Percentiles rank a stretch among this genome's conserved stretches.
Evolutionary conservation across 2,888 invertebrate species (phyloP).

Genomic region (Drosophila mercatorum): DNA sequence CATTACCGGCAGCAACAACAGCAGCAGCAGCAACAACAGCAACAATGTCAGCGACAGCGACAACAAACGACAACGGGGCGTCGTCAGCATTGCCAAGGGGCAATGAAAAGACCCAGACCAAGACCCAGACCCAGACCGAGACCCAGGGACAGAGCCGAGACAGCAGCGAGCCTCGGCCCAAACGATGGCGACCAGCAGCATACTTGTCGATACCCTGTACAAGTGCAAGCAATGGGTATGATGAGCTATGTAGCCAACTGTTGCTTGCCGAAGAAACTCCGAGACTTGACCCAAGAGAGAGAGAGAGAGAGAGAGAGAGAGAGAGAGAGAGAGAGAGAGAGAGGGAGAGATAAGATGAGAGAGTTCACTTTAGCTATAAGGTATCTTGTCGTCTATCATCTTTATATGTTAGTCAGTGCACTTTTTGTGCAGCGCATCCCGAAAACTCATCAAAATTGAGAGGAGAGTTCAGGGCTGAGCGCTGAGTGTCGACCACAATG

Average conservation of each 20-base stretch:
- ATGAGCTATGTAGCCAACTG: no score
- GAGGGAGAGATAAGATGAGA: no score
- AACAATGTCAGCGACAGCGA: slow-evolving; percentile 32
- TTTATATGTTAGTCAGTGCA: neutral
- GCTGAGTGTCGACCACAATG: slow-evolving; percentile 23
- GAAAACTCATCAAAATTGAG: slow-evolving; percentile 6
- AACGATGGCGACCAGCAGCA: slow-evolving; percentile 8
- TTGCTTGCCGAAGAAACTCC: no score
- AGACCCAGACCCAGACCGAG: slow-evolving; percentile 30
- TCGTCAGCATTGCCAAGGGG: slow-evolving; percentile 58
- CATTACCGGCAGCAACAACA: slow-evolving; percentile 78
- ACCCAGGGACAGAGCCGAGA: slow-evolving; percentile 2
- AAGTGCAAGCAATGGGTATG: neutral
- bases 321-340: no score
- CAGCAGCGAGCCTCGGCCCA: slow-evolving; percentile 8
- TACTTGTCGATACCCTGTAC: slow-evolving; percentile 16
- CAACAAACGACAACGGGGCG: slow-evolving; percentile 48
- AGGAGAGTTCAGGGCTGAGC: slow-evolving; percentile 1
- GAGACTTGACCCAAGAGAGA: no score
- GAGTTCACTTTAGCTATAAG: neutral
- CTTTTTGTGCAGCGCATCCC: slow-evolving; percentile 43
- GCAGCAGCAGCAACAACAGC: slow-evolving; percentile 24
- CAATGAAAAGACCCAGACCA: slow-evolving; percentile 46
- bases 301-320: no score
- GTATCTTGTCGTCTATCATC: neutral